Conservation (phyloP, 2,797 vertebrate genomes). For the Cirrhinus molitorella region DNA sequence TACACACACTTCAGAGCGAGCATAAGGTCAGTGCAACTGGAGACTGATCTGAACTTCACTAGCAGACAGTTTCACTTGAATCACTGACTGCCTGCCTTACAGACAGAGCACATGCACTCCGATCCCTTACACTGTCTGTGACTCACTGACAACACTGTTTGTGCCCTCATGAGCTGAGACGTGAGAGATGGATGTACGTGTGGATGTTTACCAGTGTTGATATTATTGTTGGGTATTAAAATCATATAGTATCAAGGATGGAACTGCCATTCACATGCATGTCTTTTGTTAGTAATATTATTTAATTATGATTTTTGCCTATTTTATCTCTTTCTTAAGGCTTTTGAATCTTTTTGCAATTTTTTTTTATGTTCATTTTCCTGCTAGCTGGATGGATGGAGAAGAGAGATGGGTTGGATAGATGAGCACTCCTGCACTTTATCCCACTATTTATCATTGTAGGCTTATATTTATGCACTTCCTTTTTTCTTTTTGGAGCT, state of each 20-base stretch:
- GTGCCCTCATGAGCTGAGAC: conserved; percentile 37
- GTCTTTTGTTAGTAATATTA: conserved; percentile 6
- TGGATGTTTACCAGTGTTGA: conserved; percentile 52
- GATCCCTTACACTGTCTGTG: conserved; percentile 59
- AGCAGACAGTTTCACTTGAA: conserved; percentile 52
- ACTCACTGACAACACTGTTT: conserved; percentile 61
- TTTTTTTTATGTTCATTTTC: conserved; percentile 37
- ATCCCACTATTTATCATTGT: conserved; percentile 65
- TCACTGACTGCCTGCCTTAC: conserved; percentile 66
- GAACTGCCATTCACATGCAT: conserved; percentile 44
- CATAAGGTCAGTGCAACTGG: conserved; percentile 7
- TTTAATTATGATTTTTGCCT: conserved; percentile 9
- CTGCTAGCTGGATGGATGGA: conserved; percentile 27
- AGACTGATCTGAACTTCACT: conserved; percentile 40
- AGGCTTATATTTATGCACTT: conserved; percentile 51
- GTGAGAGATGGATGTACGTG: conserved; percentile 38
- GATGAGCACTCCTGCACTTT: conserved; percentile 85
- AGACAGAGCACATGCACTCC: conserved; percentile 53
- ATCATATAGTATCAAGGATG: conserved; percentile 45
- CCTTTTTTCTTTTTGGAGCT: conserved; percentile 60
- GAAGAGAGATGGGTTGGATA: conserved; percentile 53
- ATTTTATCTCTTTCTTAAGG: conserved; percentile 35
- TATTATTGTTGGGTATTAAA: conserved; percentile 53
- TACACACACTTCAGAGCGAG: conserved; percentile 60
- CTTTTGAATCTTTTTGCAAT: conserved; percentile 35